Conservation (phyloP, 2,888 invertebrate species). For the Epistrophe grossulariae region DNA sequence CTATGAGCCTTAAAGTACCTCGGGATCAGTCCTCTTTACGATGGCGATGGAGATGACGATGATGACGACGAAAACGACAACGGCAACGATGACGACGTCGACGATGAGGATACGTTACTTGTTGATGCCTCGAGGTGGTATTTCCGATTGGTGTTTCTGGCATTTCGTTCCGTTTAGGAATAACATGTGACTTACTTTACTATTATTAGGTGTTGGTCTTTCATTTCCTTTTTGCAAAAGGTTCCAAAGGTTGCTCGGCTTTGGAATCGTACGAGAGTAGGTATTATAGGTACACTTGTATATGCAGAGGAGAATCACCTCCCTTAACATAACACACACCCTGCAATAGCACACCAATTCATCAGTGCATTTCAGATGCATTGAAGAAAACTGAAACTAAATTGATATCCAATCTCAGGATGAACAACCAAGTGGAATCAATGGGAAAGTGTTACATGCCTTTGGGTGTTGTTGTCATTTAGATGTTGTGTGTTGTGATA, state of each 20-base stretch:
- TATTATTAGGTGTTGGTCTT: constrained; percentile 74
- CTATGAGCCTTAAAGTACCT: constrained; percentile 25
- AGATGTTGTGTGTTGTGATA: constrained; percentile 24
- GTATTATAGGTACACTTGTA: not conserved
- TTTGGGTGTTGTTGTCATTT: constrained; percentile 54
- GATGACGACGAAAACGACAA: not conserved
- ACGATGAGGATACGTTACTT: constrained; percentile 42
- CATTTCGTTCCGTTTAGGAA: constrained; percentile 53
- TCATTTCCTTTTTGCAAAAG: constrained; percentile 70
- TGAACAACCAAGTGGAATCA: constrained; percentile 49
- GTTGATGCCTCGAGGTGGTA: constrained; percentile 56
- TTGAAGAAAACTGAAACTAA: constrained; percentile 66
- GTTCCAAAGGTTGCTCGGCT: constrained; percentile 4
- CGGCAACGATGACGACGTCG: not conserved
- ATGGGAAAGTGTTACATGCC: constrained; percentile 70
- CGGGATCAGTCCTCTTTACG: constrained; percentile 14
- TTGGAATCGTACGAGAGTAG: not conserved
- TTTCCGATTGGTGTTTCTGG: constrained; percentile 64
- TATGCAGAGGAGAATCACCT: not conserved
- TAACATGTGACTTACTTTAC: constrained; percentile 74
- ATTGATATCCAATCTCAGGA: constrained; percentile 75
- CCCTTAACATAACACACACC: constrained; percentile 9
- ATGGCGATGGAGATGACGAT: constrained; percentile 9
- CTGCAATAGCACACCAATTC: constrained; percentile 53
- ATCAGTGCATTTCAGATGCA: constrained; percentile 64